phyloP scores from a whole-genome alignment of 2,797 vertebrate genomes.

The Sylvilagus floridanus region DNA sequence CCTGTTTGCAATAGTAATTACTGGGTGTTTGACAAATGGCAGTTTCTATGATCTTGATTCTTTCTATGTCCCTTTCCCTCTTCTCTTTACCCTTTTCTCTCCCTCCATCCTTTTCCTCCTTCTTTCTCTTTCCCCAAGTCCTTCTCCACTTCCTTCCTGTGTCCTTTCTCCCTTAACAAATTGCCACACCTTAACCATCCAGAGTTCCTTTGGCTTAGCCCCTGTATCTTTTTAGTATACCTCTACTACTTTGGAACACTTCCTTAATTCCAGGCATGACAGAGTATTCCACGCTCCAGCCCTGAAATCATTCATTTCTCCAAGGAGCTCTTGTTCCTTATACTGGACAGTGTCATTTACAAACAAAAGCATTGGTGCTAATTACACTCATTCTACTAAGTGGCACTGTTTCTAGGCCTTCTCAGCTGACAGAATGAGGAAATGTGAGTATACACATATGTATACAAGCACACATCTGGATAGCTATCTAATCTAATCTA shows the following conservation, averaged over 20 bases:
- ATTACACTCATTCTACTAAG: neutral
- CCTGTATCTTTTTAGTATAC: neutral
- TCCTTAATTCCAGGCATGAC: neutral
- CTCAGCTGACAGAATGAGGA: neutral
- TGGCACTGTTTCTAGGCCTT: neutral
- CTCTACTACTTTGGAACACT: neutral
- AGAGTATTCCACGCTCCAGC: neutral
- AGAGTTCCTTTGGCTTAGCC: neutral
- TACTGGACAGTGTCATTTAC: neutral
- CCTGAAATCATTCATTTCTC: neutral
- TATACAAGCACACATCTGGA: rapidly evolving
- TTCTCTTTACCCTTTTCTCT: neutral
- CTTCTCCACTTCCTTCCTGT: neutral
- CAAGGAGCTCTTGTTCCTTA: neutral
- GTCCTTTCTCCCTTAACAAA: neutral
- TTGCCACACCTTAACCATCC: neutral
- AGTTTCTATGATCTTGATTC: neutral
- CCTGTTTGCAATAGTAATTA: neutral
- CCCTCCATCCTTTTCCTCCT: neutral
- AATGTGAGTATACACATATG: neutral
- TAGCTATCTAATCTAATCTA: neutral
- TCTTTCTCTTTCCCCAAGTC: neutral
- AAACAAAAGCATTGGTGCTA: neutral
- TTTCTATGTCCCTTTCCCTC: neutral
- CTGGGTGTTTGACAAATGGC: neutral